These are phyloP conservation scores for Brachypalpus laphriformis DNA, from an alignment of 2,888 invertebrate species.

Conservation along the genomic window DNA sequence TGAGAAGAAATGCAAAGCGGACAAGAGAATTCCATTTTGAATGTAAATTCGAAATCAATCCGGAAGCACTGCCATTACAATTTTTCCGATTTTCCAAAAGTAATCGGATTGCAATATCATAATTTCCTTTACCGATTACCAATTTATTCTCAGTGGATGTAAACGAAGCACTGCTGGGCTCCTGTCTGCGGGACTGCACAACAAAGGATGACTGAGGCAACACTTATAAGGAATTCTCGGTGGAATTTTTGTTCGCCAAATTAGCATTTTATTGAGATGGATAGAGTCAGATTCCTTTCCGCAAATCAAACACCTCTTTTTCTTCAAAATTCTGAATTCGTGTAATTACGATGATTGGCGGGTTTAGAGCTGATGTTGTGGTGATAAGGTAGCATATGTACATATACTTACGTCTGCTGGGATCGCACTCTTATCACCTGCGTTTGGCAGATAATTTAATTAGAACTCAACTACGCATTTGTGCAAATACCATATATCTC, in stretches of 20 bases:
- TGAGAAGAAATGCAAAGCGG: background rate
- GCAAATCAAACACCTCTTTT: constrained; percentile 11
- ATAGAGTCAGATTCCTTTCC: background rate
- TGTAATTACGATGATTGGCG: constrained; percentile 21
- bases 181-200: background rate
- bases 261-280: constrained; percentile 29
- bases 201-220: background rate
- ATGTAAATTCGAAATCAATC: constrained; percentile 11
- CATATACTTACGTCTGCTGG: background rate
- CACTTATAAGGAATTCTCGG: background rate
- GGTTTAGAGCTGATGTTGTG: background rate
- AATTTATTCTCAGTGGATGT: background rate
- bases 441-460: constrained; percentile 36
- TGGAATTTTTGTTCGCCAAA: background rate
- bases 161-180: background rate
- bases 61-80: constrained; percentile 25
- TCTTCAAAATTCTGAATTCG: background rate
- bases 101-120: constrained; percentile 37
- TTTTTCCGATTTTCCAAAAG: background rate
- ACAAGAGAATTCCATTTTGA: background rate
- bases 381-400: background rate
- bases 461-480: constrained; percentile 25
- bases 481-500: background rate
- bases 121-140: constrained; percentile 17
- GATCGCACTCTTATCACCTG: constrained; percentile 7